phyloP scores from a whole-genome alignment of 2,113 vertebrate species.

The Electrona antarctica region DNA sequence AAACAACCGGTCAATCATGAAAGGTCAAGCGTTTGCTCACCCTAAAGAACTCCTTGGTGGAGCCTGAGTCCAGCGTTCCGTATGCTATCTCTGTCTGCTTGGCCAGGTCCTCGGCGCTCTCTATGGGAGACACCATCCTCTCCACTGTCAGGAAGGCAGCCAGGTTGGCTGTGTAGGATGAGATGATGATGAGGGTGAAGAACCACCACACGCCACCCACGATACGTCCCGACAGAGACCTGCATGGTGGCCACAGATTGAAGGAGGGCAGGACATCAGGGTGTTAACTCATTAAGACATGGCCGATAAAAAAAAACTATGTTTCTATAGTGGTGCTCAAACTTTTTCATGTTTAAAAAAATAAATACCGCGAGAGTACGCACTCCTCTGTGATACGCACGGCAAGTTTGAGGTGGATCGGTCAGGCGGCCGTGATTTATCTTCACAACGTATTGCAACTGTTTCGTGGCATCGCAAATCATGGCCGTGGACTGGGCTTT shows the following conservation, averaged over 20 bases:
- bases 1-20: not conserved
- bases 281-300: no score
- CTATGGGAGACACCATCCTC: constrained; percentile 99
- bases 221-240: constrained; percentile 98
- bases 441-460: no score
- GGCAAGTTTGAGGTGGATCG: no score
- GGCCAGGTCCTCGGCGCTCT: constrained; percentile 97
- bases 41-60: constrained; percentile 99
- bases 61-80: constrained; percentile 97
- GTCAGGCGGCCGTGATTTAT: no score
- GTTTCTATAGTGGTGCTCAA: no score
- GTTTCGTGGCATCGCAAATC: no score
- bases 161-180: constrained; percentile 99
- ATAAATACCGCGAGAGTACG: constrained; percentile 3
- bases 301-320: constrained; percentile 32
- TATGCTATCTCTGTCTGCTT: constrained; percentile 99
- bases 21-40: constrained; percentile 80
- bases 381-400: no score
- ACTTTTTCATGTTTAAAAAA: no score
- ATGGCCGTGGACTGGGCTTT: no score
- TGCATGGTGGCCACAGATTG: constrained; percentile 48
- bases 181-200: constrained; percentile 99
- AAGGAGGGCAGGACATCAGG: constrained; percentile 41
- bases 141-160: constrained; percentile 99
- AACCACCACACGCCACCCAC: constrained; percentile 99